These are phyloP conservation scores for Glaucopsyche alexis DNA, from an alignment of 2,888 invertebrate genomes.

Conservation along the genomic window DNA sequence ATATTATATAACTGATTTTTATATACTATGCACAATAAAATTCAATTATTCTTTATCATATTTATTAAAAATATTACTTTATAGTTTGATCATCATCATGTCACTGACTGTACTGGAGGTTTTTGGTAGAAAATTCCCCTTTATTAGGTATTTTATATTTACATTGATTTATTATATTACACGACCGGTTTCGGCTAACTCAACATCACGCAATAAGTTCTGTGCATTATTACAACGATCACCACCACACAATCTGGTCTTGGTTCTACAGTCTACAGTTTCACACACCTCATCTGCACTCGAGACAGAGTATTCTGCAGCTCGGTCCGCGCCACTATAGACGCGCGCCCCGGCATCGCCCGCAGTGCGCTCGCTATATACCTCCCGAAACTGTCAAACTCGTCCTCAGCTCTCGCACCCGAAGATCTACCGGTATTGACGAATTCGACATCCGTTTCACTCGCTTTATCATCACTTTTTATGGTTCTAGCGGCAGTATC, in stretches of 20 bases:
- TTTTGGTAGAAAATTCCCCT: too few relatives aligned
- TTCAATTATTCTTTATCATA: too few relatives aligned
- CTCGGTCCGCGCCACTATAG: neutral
- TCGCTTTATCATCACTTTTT: neutral
- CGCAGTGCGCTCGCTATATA: constrained; percentile 1
- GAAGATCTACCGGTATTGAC: neutral
- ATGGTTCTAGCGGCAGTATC: neutral
- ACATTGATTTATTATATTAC: too few relatives aligned
- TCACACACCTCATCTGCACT: neutral
- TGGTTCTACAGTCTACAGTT: neutral
- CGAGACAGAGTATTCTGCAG: neutral
- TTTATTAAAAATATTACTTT: too few relatives aligned
- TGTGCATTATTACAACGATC: too few relatives aligned
- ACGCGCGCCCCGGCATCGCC: neutral
- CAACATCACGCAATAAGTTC: too few relatives aligned
- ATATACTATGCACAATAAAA: too few relatives aligned
- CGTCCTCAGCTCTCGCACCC: neutral
- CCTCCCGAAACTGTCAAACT: constrained; percentile 8
- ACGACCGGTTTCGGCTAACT: too few relatives aligned
- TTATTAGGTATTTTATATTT: too few relatives aligned
- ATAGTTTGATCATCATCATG: too few relatives aligned
- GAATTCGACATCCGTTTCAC: neutral
- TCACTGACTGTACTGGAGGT: too few relatives aligned
- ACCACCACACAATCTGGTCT: neutral
- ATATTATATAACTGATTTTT: too few relatives aligned